These are phyloP conservation scores for Drosophila tanythrix DNA, from an alignment of 2,888 invertebrate species.

Conservation along the genomic window DNA sequence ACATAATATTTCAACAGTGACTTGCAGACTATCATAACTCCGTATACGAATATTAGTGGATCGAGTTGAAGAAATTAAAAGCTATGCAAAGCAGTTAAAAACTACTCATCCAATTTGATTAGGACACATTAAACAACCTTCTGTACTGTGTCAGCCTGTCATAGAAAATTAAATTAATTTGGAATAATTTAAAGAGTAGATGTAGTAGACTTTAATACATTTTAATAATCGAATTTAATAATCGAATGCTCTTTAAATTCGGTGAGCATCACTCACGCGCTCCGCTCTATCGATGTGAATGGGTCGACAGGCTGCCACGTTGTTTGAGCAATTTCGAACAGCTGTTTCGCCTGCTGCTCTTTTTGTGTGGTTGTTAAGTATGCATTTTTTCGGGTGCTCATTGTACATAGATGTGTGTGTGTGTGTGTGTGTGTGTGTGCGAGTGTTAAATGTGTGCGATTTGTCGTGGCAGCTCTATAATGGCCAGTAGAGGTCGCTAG, in stretches of 20 bases:
- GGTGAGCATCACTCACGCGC: conserved; percentile 12
- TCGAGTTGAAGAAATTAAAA: neutral
- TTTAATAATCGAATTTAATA: neutral
- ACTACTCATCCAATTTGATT: neutral
- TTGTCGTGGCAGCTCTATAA: conserved; percentile 79
- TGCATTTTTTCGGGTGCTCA: conserved; percentile 58
- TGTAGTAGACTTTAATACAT: neutral
- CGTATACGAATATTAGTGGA: too few species aligned
- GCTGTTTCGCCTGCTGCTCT: conserved; percentile 65
- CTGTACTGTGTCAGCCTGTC: neutral
- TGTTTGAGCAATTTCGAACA: conserved; percentile 70
- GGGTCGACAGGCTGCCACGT: conserved; percentile 53
- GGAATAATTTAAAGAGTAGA: neutral
- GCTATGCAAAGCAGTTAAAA: neutral
- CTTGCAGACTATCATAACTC: neutral
- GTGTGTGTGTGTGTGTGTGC: conserved; percentile 20
- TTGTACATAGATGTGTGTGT: conserved; percentile 9
- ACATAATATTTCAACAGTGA: neutral
- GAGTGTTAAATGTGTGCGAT: conserved; percentile 77
- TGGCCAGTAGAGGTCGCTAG: conserved; percentile 62
- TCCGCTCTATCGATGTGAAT: conserved; percentile 49
- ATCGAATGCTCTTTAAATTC: neutral
- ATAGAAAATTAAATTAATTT: neutral
- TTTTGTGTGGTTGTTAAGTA: conserved; percentile 73
- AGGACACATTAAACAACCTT: neutral